Percentiles rank a stretch among this genome's conserved stretches.
Conservation (phyloP, 2,888 invertebrate species). For the Andrena minutula region DNA sequence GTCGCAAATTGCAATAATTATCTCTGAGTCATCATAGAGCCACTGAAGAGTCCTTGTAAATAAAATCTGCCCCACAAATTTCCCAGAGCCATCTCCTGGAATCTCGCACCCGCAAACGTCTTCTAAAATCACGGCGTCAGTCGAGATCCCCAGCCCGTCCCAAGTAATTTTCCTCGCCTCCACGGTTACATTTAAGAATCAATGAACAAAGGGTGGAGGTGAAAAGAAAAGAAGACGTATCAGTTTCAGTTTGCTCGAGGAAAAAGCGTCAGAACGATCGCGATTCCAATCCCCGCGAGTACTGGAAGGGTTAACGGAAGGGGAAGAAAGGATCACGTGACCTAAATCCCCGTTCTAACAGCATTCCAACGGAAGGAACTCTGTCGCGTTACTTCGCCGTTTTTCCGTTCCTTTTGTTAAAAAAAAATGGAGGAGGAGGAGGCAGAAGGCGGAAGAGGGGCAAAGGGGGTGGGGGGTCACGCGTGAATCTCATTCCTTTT, state of each 20-base stretch:
- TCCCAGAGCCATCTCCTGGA: no score
- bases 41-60: no score
- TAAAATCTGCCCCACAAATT: no score
- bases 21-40: background rate
- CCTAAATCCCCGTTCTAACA: conserved; percentile 43
- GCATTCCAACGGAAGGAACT: conserved; percentile 17
- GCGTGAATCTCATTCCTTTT: conserved; percentile 57
- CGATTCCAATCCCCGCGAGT: conserved; percentile 25
- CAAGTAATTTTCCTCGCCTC: background rate
- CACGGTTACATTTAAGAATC: background rate
- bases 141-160: no score
- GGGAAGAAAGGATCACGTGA: conserved; percentile 39
- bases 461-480: background rate
- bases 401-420: conserved; percentile 13
- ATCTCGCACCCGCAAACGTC: no score
- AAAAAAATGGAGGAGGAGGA: background rate
- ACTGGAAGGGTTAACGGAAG: conserved; percentile 21
- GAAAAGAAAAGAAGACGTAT: background rate
- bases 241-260: conserved; percentile 20
- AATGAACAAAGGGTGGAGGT: background rate
- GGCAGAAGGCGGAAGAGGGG: background rate
- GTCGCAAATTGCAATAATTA: background rate
- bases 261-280: conserved; percentile 18
- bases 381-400: conserved; percentile 12
- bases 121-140: no score